Evolutionary conservation across 2,797 vertebrate species (phyloP).

Genomic region (Rhinoraja longicauda): DNA sequence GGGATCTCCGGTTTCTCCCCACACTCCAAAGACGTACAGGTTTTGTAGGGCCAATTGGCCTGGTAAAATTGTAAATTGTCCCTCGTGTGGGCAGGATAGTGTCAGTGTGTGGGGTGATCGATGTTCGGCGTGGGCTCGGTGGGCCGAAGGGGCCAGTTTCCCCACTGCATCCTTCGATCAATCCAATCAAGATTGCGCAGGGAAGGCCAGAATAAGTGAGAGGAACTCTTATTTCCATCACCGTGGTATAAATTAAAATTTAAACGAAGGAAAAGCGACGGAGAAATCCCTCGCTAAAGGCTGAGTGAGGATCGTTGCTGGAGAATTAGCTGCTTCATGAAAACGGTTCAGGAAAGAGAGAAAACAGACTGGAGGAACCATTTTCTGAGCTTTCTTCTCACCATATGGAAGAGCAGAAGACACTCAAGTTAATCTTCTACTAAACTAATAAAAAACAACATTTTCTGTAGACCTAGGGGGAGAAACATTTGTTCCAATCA

Average conservation of each 20-base stretch:
- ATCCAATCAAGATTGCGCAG: too few relatives aligned
- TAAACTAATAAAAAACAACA: constrained; percentile 28
- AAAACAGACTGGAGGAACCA: background rate
- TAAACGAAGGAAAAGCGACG: background rate
- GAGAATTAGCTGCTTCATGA: background rate
- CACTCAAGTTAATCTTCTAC: constrained; percentile 28
- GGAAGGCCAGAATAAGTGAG: background rate
- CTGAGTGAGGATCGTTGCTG: background rate
- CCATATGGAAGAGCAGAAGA: constrained; percentile 34
- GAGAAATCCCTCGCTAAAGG: background rate
- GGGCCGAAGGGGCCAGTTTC: too few relatives aligned
- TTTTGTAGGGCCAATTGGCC: too few relatives aligned
- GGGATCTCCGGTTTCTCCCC: too few relatives aligned
- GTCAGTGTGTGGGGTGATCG: too few relatives aligned
- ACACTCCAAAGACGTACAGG: too few relatives aligned
- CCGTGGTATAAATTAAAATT: background rate
- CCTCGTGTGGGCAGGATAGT: too few relatives aligned
- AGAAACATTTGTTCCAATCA: constrained; percentile 34
- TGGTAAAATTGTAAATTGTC: too few relatives aligned
- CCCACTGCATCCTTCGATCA: too few relatives aligned
- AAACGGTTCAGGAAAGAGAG: background rate
- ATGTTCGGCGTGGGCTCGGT: too few relatives aligned
- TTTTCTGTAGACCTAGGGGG: constrained; percentile 29
- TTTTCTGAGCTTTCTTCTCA: background rate
- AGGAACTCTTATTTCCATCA: background rate